phyloP scores from a whole-genome alignment of 2,888 invertebrate species.

The Synergus laeviventris region DNA sequence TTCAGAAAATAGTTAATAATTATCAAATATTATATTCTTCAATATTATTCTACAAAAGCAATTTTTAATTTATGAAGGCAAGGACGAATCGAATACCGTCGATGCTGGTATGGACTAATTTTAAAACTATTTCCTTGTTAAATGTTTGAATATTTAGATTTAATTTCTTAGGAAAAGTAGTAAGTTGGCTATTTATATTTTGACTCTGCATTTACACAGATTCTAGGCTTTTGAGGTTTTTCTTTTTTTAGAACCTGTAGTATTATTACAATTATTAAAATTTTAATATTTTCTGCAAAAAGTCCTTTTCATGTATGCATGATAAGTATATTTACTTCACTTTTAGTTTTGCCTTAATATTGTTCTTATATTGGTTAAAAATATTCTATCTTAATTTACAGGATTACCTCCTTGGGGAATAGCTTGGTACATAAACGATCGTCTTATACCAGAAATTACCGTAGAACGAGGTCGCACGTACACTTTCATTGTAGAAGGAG shows the following conservation, averaged over 20 bases:
- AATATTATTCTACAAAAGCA: neutral
- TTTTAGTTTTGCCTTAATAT: neutral
- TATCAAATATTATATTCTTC: neutral
- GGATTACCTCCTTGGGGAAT: slow-evolving; percentile 91
- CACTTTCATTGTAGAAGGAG: slow-evolving; percentile 91
- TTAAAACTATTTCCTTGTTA: neutral
- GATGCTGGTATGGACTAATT: slow-evolving; percentile 27
- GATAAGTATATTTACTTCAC: neutral
- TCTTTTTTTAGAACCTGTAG: neutral
- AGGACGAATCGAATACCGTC: slow-evolving; percentile 20
- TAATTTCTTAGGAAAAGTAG: neutral
- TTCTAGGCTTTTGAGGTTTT: neutral
- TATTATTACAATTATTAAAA: no score
- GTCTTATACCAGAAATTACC: slow-evolving; percentile 91
- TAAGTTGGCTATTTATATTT: neutral
- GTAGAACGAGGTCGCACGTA: slow-evolving; percentile 92
- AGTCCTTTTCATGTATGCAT: no score
- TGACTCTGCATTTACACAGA: neutral
- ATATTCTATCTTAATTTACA: slow-evolving; percentile 58
- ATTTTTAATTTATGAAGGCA: slow-evolving; percentile 22
- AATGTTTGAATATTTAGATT: neutral
- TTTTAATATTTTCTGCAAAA: neutral
- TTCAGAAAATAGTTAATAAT: slow-evolving; percentile 10
- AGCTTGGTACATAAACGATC: slow-evolving; percentile 95
- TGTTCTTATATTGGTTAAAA: neutral